phyloP scores from a whole-genome alignment of 2,797 vertebrate genomes.

The Craterocephalus amniculus region DNA sequence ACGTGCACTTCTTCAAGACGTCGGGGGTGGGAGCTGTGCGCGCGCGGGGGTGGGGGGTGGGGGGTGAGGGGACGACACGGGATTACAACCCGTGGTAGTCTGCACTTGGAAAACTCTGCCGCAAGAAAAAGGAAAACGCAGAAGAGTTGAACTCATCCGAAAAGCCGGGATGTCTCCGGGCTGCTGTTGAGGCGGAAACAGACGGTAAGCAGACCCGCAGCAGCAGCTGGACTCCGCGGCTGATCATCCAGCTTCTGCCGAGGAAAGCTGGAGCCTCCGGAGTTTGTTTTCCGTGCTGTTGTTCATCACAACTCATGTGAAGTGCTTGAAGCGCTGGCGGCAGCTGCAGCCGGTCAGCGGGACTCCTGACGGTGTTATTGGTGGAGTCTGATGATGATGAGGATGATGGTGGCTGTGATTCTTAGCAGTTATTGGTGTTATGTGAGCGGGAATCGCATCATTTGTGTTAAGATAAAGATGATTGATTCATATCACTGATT shows the following conservation, averaged over 20 bases:
- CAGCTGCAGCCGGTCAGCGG: slow-evolving; percentile 21
- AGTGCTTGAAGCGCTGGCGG: background rate
- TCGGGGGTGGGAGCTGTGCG: slow-evolving; percentile 77
- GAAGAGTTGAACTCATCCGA: background rate
- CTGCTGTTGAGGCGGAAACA: background rate
- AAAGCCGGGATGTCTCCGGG: background rate
- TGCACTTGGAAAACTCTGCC: slow-evolving; percentile 46
- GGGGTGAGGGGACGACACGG: background rate
- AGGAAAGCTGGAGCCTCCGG: background rate
- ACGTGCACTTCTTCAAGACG: slow-evolving; percentile 71
- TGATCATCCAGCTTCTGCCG: slow-evolving; percentile 6
- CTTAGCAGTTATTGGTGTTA: slow-evolving; percentile 21
- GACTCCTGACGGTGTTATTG: slow-evolving; percentile 6
- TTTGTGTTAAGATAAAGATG: background rate
- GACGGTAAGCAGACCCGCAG: slow-evolving; percentile 52
- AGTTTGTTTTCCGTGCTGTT: slow-evolving; percentile 22
- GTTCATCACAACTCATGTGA: background rate
- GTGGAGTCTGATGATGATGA: slow-evolving; percentile 19
- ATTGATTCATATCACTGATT: background rate
- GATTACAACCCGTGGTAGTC: slow-evolving; percentile 12
- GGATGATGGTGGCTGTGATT: slow-evolving; percentile 24
- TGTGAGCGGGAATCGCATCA: background rate
- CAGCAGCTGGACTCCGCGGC: background rate
- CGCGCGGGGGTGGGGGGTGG: background rate
- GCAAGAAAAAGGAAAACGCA: slow-evolving; percentile 15